A percentile compares a stretch with the other conserved stretches of the same genome.
Conservation (phyloP, 2,113 vertebrate genomes). For the Asarcornis scutulata region DNA sequence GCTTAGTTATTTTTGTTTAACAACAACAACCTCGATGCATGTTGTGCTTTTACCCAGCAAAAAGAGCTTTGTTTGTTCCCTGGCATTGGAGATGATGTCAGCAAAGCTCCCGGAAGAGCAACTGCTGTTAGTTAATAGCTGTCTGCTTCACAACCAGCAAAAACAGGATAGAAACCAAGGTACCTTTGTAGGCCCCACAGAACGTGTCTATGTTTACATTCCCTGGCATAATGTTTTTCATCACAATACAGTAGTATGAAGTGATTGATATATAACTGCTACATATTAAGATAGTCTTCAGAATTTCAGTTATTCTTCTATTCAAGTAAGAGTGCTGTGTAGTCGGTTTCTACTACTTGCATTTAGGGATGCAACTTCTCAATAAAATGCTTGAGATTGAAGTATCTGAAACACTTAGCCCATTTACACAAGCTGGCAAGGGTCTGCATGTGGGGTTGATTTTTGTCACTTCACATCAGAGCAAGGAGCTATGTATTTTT, state of each 20-base stretch:
- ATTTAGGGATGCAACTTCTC: neutral
- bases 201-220: neutral
- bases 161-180: conserved; percentile 26
- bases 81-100: conserved; percentile 71
- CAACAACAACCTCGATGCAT: conserved; percentile 67
- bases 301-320: neutral
- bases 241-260: neutral
- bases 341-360: neutral
- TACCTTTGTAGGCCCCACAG: neutral
- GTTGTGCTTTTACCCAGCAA: conserved; percentile 63
- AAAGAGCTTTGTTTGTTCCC: conserved; percentile 72
- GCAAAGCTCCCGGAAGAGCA: conserved; percentile 70
- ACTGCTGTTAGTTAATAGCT: conserved; percentile 67
- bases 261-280: neutral
- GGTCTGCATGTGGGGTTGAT: neutral
- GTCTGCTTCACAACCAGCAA: conserved; percentile 48
- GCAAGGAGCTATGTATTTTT: neutral
- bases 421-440: neutral
- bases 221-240: neutral
- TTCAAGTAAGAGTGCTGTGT: neutral
- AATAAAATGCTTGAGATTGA: neutral
- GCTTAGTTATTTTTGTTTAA: conserved; percentile 78
- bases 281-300: neutral
- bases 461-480: neutral
- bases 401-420: neutral